A percentile compares a stretch with the other conserved stretches of the same genome.
Conservation (phyloP, 1,140 invertebrate species). For the Hyles euphorbiae region DNA sequence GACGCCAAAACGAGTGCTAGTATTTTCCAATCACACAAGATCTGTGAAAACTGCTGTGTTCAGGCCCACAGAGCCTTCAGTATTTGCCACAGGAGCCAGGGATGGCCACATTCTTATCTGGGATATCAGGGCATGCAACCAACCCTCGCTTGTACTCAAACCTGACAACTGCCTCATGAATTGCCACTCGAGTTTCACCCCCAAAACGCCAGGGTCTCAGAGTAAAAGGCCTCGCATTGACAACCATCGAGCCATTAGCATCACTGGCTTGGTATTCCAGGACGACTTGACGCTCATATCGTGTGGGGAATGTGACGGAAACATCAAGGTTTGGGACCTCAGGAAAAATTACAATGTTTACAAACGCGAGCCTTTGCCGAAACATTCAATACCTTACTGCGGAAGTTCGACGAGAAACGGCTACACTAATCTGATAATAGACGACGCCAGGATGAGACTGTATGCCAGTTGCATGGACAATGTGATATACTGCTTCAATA, state of each 20-base stretch:
- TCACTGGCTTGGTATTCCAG: conserved; percentile 88
- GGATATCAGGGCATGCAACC: conserved; percentile 80
- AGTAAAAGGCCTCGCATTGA: conserved; percentile 56
- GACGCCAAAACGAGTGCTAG: conserved; percentile 62
- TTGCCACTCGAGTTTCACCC: conserved; percentile 74
- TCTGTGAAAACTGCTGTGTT: conserved; percentile 89
- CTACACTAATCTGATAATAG: conserved; percentile 86
- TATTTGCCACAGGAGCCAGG: conserved; percentile 90
- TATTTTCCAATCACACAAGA: conserved; percentile 84
- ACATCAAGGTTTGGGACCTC: conserved; percentile 92
- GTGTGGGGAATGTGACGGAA: conserved; percentile 88
- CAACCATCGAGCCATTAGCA: conserved; percentile 65
- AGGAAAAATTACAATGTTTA: conserved; percentile 85
- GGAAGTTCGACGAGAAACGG: conserved; percentile 82
- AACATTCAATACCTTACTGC: conserved; percentile 82
- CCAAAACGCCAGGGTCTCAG: conserved; percentile 70
- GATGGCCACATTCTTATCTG: conserved; percentile 91
- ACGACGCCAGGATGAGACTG: conserved; percentile 80
- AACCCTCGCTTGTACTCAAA: conserved; percentile 68
- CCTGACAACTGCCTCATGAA: conserved; percentile 80
- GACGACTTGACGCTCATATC: conserved; percentile 86
- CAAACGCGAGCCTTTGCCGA: conserved; percentile 82
- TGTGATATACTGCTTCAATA: conserved; percentile 89
- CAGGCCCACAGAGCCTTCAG: conserved; percentile 79
- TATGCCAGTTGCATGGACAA: conserved; percentile 93